Evolutionary conservation across 2,888 invertebrate genomes (phyloP), one percentile per base, ranked within the genome.

Genomic region (Tubulanus polymorphus): DNA sequence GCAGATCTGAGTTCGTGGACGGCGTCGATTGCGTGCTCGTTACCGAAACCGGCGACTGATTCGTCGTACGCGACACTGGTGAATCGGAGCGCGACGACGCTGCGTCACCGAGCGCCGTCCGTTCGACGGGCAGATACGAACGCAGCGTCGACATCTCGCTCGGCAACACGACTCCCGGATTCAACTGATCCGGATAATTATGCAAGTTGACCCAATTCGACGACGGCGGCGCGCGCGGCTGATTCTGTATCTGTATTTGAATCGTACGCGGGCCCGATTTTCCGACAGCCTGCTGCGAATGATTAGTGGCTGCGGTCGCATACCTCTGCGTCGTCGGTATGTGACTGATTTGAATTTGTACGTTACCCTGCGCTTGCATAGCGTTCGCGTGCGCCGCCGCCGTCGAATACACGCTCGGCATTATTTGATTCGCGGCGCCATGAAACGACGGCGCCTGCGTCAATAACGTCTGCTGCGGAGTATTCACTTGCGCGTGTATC

Each of bases 401-500:
- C 15, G 15, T 15, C 5, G 6, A 3, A 18, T 29, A 15, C 10
- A 8, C 20, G n/a, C n/a, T n/a, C 10, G 30, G 50, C 41, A 5
- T 20, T 29, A 12, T 15, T 30, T 28, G 15, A 18, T 15, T 53
- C 18, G 25, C n/a, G 10, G 8, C n/a, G 8, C 18, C 25, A n/a
- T 18, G 18, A n/a, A 29, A 15, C 28, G 32, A 29, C 20, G 28
- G 52, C 25, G 53, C 48, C n/a, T 41, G 28, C 30, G 27, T 15
- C 18, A 51, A 56, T 1, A 81, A 79, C 54, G 83, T 74, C 0
- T 83, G 81, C 2, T 80, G 79, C 37, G 80, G 77, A 81, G 18
- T 23, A 55, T 69, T 73, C 5, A 75, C 69, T 54, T 71, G 69
- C 46, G 71, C 64, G 54, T 76, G 70, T 29, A 73, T 69, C 25